Conservation (phyloP, 2,113 vertebrate species). For the Mormyrus iriodes region DNA sequence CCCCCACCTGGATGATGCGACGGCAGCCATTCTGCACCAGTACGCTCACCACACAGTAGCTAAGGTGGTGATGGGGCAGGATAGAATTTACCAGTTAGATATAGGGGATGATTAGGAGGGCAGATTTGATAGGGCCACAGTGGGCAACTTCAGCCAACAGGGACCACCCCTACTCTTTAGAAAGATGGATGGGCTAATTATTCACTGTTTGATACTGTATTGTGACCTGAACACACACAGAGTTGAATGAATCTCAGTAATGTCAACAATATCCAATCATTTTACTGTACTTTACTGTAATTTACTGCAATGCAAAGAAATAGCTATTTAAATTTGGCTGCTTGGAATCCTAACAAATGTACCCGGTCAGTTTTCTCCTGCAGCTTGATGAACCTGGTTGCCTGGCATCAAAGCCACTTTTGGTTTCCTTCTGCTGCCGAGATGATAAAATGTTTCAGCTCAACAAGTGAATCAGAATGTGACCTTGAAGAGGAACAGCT, state of each 20-base stretch:
- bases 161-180: neutral
- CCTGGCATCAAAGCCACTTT: neutral
- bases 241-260: neutral
- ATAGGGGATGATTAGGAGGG: neutral
- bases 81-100: neutral
- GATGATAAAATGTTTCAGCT: neutral
- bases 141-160: neutral
- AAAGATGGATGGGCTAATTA: neutral
- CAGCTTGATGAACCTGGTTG: neutral
- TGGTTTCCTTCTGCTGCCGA: neutral
- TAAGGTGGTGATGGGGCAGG: neutral
- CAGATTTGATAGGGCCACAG: neutral
- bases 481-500: neutral
- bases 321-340: neutral
- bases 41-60: neutral
- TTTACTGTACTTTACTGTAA: too few relatives aligned
- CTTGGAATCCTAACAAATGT: neutral
- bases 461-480: neutral
- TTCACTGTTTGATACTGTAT: neutral
- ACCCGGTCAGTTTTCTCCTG: neutral
- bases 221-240: neutral
- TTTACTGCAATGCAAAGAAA: neutral
- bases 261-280: neutral
- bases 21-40: too few relatives aligned
- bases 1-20: neutral